These are phyloP conservation scores for Catostylus mosaicus DNA, from an alignment of 30 jellyfish, hydroid and myxozoan species.

Conservation along the genomic window DNA sequence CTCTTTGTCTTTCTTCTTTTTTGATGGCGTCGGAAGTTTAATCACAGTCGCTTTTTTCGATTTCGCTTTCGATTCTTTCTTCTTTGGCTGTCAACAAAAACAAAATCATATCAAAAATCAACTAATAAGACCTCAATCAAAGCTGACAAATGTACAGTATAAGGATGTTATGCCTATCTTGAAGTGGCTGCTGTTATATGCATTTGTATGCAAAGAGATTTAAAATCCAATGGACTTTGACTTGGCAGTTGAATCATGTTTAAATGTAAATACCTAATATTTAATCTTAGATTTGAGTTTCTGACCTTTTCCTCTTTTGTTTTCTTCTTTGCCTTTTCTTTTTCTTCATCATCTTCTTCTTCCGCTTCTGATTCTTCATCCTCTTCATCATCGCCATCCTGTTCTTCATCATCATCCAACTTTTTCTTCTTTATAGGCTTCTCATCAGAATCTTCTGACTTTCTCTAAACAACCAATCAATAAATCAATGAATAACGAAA, in stretches of 20 bases:
- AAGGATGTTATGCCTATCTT: too few relatives aligned
- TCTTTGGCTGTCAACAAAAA: conserved; percentile 9
- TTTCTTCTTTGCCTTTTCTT: conserved; percentile 1
- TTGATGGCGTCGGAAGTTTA: conserved; percentile 74
- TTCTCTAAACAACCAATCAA: conserved; percentile 14
- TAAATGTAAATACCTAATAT: too few relatives aligned
- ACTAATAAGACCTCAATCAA: too few relatives aligned
- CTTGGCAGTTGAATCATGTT: too few relatives aligned
- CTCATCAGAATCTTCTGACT: conserved; percentile 11
- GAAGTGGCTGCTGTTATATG: too few relatives aligned
- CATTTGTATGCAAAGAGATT: too few relatives aligned
- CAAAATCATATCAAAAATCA: too few relatives aligned
- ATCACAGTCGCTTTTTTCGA: conserved; percentile 64
- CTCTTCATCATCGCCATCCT: conserved; percentile 22
- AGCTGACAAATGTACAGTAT: too few relatives aligned
- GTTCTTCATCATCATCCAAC: not conserved
- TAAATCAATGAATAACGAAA: not conserved
- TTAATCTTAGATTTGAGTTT: too few relatives aligned
- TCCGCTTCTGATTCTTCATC: conserved; percentile 25
- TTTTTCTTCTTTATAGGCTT: conserved; percentile 45
- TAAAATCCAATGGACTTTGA: too few relatives aligned
- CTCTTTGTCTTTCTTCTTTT: conserved; percentile 21
- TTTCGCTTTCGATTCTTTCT: conserved; percentile 39
- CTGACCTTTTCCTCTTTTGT: conserved; percentile 17
- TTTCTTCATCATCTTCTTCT: conserved; percentile 25